Evolutionary conservation across 2,888 invertebrate species (phyloP).

Genomic region (Ennomos erosarius): DNA sequence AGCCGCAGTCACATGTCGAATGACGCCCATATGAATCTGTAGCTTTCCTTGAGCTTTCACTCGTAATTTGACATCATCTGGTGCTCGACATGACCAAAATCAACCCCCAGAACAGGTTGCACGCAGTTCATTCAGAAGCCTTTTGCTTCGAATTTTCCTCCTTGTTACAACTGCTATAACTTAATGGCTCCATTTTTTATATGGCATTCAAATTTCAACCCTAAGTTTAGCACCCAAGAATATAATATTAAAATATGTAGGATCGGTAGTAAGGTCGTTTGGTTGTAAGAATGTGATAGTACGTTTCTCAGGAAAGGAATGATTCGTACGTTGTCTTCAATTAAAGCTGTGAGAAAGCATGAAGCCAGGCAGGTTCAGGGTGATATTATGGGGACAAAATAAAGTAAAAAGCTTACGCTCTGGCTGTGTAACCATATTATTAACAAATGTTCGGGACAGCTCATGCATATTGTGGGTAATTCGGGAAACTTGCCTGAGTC

Average conservation of each 20-base stretch:
- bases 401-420: neutral
- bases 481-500: no score
- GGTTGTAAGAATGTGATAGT: slow-evolving; percentile 37
- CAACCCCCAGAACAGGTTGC: slow-evolving; percentile 51
- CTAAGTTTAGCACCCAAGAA: neutral
- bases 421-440: neutral
- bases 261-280: neutral
- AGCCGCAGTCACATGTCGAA: no score
- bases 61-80: no score
- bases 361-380: slow-evolving; percentile 1
- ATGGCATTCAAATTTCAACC: slow-evolving; percentile 8
- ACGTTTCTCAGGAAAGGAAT: slow-evolving; percentile 56
- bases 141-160: slow-evolving; percentile 41
- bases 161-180: slow-evolving; percentile 18
- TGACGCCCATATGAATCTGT: no score
- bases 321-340: slow-evolving; percentile 51
- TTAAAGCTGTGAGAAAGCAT: slow-evolving; percentile 58
- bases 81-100: no score
- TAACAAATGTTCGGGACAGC: neutral
- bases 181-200: slow-evolving; percentile 24
- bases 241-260: slow-evolving; percentile 8
- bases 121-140: slow-evolving; percentile 38
- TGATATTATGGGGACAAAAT: neutral
- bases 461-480: no score
- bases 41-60: no score